A percentile compares a stretch with the other conserved stretches of the same genome.
These are phyloP conservation scores for Xiphophorus couchianus DNA, from an alignment of 2,113 vertebrate genomes.

Conservation along the genomic window DNA sequence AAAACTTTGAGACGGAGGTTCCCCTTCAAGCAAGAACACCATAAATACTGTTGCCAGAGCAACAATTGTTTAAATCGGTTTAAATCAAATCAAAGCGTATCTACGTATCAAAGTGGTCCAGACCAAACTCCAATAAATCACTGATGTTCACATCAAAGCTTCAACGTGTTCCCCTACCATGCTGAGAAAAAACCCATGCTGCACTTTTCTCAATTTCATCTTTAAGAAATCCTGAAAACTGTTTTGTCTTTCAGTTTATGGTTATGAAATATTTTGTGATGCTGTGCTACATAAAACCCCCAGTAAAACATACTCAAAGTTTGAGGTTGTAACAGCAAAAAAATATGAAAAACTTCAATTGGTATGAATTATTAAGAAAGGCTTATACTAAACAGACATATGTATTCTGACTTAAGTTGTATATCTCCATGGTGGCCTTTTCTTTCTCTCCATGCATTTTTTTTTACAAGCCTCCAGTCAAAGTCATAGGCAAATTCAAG, in stretches of 20 bases:
- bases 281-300: not conserved
- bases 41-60: too few relatives aligned
- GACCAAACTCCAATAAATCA: too few relatives aligned
- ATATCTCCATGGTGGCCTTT: conserved; percentile 8
- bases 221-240: too few relatives aligned
- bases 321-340: not conserved
- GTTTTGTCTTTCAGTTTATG: not conserved
- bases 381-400: not conserved
- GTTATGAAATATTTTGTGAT: not conserved
- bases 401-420: not conserved
- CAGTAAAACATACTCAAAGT: not conserved
- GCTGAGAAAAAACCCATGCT: too few relatives aligned
- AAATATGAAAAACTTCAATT: not conserved
- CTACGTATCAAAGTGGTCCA: too few relatives aligned
- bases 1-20: too few relatives aligned
- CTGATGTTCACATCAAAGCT: too few relatives aligned
- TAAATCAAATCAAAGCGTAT: too few relatives aligned
- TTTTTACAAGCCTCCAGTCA: conserved; percentile 17
- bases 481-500: conserved; percentile 45
- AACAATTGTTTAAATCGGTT: too few relatives aligned
- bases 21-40: too few relatives aligned
- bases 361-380: not conserved
- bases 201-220: too few relatives aligned
- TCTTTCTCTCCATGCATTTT: conserved; percentile 36
- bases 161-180: too few relatives aligned